phyloP scores from a whole-genome alignment of 64 coral and sea anemone species.

The Pachyseris speciosa region DNA sequence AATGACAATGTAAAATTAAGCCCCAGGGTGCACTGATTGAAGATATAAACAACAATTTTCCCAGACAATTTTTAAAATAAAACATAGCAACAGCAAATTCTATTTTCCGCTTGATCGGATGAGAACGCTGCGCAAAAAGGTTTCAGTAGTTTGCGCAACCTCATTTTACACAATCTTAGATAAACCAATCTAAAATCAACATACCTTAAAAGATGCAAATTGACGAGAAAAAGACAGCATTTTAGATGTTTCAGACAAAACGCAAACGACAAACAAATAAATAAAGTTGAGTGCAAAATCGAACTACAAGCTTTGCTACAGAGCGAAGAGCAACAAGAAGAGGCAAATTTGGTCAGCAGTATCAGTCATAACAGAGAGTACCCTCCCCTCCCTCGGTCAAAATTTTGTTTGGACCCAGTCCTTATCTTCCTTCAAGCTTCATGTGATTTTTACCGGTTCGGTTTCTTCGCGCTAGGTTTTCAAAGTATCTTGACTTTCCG shows the following conservation, averaged over 20 bases:
- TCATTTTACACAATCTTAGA: background rate
- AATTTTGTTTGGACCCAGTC: background rate
- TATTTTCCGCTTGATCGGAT: too few relatives aligned
- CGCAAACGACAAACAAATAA: background rate
- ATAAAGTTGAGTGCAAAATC: background rate
- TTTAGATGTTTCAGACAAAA: background rate
- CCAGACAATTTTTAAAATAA: background rate
- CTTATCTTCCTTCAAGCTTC: background rate
- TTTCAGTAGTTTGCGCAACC: too few relatives aligned
- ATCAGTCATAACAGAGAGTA: background rate
- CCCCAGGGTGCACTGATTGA: too few relatives aligned
- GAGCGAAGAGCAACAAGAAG: too few relatives aligned
- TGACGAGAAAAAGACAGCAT: conserved; percentile 23
- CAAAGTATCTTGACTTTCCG: background rate
- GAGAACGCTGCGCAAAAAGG: too few relatives aligned
- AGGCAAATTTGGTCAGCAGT: background rate
- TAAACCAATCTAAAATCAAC: background rate
- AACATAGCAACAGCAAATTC: background rate
- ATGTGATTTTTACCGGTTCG: background rate
- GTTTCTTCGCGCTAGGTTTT: background rate
- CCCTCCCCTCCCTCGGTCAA: background rate
- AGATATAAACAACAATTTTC: background rate
- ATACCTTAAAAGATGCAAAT: conserved; percentile 14
- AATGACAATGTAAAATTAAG: background rate
- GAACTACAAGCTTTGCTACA: too few relatives aligned